Evolutionary conservation across 2,797 vertebrate species (phyloP), one percentile per base, ranked within the genome.

Genomic region (Cuniculus paca): DNA sequence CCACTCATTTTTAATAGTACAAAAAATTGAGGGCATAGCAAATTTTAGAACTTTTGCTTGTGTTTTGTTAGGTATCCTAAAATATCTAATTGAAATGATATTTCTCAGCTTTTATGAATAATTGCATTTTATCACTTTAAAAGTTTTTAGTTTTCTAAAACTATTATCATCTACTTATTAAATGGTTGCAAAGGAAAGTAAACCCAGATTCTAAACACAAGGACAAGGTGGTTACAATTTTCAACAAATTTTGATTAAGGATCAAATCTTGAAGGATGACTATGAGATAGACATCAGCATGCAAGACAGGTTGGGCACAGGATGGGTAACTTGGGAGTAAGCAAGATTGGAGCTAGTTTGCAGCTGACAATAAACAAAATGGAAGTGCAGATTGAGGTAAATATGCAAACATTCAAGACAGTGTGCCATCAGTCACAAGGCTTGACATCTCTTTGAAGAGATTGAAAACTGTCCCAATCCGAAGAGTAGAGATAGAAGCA

Each of bases 71-170:
- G 42, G 5, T 70, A 56, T 34, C 34, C 34, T 20, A 61, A 95
- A 82, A 80, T 19, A 14, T 42, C 3, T 26, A 81, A 31, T 45
- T 36, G 14, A 95, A 86, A 78, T 88, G 81, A 20, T 34, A 63
- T 54, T 95, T 83, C 26, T 92, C 42, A 70, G 10, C 92, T 68
- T 95, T 94, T 17, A 50, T 70, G 82, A 92, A 54, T 89, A 81
- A 68, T 54, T 75, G 4, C 7, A 61, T 89, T 91, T 93, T 85
- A 31, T 85, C 22, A 90, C 65, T 93, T 95, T 87, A 79, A 91
- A 92, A 56, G 60, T 2, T 63, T 77, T 56, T 86, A 11, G 36
- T 70, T 94, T 93, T 92, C 45, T 88, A 90, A 86, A 96, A 83
- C 52, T 28, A 39, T 10, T 89, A 75, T 17, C 34, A 81, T 90